These are phyloP conservation scores for Arctocebus calabarensis DNA, from an alignment of 2,797 vertebrate species.

Conservation along the genomic window DNA sequence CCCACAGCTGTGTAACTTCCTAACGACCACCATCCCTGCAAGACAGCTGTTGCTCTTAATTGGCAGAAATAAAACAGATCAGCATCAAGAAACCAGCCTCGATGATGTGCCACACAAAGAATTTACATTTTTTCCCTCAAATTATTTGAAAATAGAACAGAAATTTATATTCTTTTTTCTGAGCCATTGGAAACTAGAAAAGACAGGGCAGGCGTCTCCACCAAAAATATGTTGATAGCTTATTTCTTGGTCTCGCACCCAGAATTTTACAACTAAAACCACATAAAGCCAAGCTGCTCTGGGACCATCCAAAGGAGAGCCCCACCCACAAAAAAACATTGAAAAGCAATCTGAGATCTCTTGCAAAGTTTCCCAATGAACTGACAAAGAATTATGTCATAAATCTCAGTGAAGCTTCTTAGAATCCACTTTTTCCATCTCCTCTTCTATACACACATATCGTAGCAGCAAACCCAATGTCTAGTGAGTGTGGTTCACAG, in stretches of 20 bases:
- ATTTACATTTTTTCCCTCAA: slow-evolving; percentile 63
- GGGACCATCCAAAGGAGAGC: slow-evolving; percentile 31
- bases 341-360: slow-evolving; percentile 61
- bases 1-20: slow-evolving; percentile 85
- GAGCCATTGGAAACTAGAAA: slow-evolving; percentile 56
- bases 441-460: neutral
- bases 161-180: slow-evolving; percentile 66
- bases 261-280: slow-evolving; percentile 60
- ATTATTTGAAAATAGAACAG: slow-evolving; percentile 57
- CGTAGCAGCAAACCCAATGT: neutral
- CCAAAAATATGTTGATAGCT: neutral
- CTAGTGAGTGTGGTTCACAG: neutral
- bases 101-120: slow-evolving; percentile 74
- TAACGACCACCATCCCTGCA: slow-evolving; percentile 78
- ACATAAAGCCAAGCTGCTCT: neutral
- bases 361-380: slow-evolving; percentile 38
- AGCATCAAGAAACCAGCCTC: slow-evolving; percentile 73
- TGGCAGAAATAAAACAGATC: slow-evolving; percentile 72
- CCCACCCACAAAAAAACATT: slow-evolving; percentile 20
- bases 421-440: slow-evolving; percentile 44
- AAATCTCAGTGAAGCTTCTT: slow-evolving; percentile 47
- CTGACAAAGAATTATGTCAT: slow-evolving; percentile 21
- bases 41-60: slow-evolving; percentile 84
- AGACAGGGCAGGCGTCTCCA: neutral
- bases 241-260: neutral